Base-by-base conservation (phyloP, 1,140 invertebrate species). In the Drosophila ohnishii region DNA sequence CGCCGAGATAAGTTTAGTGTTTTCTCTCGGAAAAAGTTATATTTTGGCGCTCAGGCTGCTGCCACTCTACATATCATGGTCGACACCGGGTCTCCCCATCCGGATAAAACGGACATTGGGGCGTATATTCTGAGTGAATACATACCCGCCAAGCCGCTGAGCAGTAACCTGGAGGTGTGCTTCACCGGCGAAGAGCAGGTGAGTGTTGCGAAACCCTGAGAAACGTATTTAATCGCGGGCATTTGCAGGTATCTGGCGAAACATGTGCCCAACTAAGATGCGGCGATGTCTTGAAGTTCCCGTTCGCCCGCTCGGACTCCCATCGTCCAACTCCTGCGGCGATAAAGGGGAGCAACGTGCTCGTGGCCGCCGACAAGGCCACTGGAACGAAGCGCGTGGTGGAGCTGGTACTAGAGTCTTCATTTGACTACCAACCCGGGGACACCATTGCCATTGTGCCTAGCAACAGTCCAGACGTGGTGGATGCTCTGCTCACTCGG, bases 401-500 rank as follows among this genome's bases (percentile, higher is more conserved):
- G 0, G 81, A 90, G 39, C 45, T 90, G 3, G 75, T 77, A 2
- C 47, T 90, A 11, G 62, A 87, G n/a, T 39, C 57, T 2, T 5
- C 32, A 0, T 44, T 76, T 11, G 47, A 57, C 10, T 90, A 72
- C 47, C 69, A 74, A 13, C 88, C 90, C 1, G 90, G 90, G 0
- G 90, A 91, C 53, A 91, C 90, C 8, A 76, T 91, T 7, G 90
- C 61, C 7, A 72, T 91, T 34, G 5, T 91, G 37, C 82, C 90
- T 0, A 53, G 25, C 14, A 91, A 91, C 50, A n/a, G 28, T 0
- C 5, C n/a, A 0, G 25, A 64, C 2, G 14, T 69, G 8, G 85
- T 91, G 4, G 44, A 65, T 2, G 13, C 42, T 3, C 19, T 91
- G 0, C 25, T 91, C 3, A n/a, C 81, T 0, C 66, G 70, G 6